Percentiles rank a stretch among this genome's conserved stretches.
These are phyloP conservation scores for Rhabdophis nuchalis DNA, from an alignment of 2,797 vertebrate genomes.

Conservation along the genomic window DNA sequence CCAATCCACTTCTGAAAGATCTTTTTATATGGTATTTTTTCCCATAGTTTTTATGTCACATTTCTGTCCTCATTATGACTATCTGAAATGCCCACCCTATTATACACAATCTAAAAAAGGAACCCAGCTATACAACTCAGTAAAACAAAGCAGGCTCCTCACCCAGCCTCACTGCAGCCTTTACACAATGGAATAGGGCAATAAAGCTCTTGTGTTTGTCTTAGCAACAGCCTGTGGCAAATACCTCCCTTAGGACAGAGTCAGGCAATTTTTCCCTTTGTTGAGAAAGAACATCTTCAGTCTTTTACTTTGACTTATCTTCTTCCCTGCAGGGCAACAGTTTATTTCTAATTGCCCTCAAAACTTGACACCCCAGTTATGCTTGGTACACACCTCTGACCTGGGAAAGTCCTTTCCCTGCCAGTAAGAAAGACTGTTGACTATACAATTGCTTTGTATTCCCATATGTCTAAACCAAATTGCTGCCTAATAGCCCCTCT, in stretches of 20 bases:
- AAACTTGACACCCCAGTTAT: accelerated
- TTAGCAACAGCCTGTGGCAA: constrained; percentile 19
- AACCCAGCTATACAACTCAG: neutral
- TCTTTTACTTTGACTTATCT: neutral
- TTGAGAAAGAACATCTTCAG: constrained; percentile 12
- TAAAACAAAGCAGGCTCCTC: constrained; percentile 25
- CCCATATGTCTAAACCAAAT: neutral
- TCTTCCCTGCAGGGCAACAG: neutral
- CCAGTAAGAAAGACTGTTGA: neutral
- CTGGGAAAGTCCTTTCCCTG: neutral
- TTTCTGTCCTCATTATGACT: neutral
- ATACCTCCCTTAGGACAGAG: constrained; percentile 22
- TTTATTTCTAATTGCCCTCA: neutral
- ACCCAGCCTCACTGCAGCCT: neutral
- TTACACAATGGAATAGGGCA: constrained; percentile 18
- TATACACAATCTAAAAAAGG: neutral
- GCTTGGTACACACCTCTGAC: neutral
- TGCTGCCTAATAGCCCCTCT: neutral
- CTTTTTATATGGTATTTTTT: neutral
- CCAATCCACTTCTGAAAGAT: neutral
- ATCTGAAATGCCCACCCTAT: neutral
- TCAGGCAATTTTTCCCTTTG: neutral
- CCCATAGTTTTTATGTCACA: neutral
- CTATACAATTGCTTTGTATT: neutral
- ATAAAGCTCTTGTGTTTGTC: constrained; percentile 4